Evolutionary conservation across 2,888 invertebrate genomes (phyloP), one percentile per base, ranked within the genome.

Genomic region (Rhopalosiphum nymphaeae): DNA sequence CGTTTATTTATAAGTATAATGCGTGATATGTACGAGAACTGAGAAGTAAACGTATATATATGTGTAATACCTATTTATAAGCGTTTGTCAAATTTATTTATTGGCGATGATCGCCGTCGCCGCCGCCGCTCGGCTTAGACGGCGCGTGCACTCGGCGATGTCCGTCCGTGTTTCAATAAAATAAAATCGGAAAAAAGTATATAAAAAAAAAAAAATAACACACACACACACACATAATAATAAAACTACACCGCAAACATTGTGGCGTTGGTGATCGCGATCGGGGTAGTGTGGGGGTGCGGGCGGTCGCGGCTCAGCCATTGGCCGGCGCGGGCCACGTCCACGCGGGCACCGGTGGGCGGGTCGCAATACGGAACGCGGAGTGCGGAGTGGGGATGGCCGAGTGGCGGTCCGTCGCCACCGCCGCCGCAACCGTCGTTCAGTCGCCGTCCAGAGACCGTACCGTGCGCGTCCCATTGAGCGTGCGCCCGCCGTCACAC

Each of bases 311-410:
- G 91, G 90, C 29, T 16, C 91, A 49, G 57, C 92, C 92, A 94
- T 94, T 94, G 95, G 94, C 88, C 91, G 89, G 78, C 95, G 92
- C 78, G 94, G 92, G 94, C 91, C 95, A 94, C 91, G 94, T 94
- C 94, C 94, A 61, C 90, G 89, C 89, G 94, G 91, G 67, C 86
- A 13, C 89, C 61, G 44, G 93, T 91, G 92, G 93, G 92, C 94
- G 94, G 92, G 57, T 91, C 56, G 61, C 93, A 26, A 86, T 88
- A 61, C 61, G 25, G 13, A n/a, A 21, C 46, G 94, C 36, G 56
- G n/a, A 36, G 36, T 44, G 85, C 46, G 78, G 88, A 87, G 89
- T 57, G 90, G 26, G 93, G 93, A 89, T 3, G 87, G 78, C 61
- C 93, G 91, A 95, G 94, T 85, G 94, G 91, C 93, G 87, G 44